Evolutionary conservation across 1,140 invertebrate species (phyloP).

Genomic region (Aphelinus atriplicis): DNA sequence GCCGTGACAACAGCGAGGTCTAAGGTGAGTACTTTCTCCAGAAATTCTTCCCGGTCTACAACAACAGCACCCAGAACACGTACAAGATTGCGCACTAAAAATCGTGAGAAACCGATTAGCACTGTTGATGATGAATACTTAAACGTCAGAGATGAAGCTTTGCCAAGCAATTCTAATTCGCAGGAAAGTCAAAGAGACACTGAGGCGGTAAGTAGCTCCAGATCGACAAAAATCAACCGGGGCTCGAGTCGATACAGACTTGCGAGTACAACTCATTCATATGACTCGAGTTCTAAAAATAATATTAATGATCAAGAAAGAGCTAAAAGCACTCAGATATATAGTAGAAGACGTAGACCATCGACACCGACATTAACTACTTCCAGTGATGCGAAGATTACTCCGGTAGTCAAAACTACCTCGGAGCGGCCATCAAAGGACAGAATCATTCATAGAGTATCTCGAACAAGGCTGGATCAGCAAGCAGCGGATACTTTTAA

Average conservation of each 20-base stretch:
- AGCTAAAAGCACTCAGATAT: neutral
- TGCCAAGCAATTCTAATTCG: conserved; percentile 33
- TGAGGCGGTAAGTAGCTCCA: conserved; percentile 45
- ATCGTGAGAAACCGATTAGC: conserved; percentile 52
- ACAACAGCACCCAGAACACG: conserved; percentile 49
- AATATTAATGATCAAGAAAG: conserved; percentile 24
- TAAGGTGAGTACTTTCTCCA: conserved; percentile 64
- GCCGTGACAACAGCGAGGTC: conserved; percentile 53
- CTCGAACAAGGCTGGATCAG: conserved; percentile 35
- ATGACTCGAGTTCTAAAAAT: conserved; percentile 16
- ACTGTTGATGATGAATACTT: conserved; percentile 37
- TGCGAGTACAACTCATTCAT: conserved; percentile 34
- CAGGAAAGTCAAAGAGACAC: conserved; percentile 35
- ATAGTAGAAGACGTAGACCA: conserved; percentile 35
- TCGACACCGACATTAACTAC: conserved; percentile 13
- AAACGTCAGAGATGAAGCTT: conserved; percentile 31
- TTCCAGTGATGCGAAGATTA: conserved; percentile 43
- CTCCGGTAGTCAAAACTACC: conserved; percentile 46
- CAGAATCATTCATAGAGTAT: conserved; percentile 34
- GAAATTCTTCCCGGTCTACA: conserved; percentile 62
- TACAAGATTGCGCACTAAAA: conserved; percentile 42
- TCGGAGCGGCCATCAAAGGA: conserved; percentile 35
- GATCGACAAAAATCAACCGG: conserved; percentile 45
- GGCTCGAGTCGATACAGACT: conserved; percentile 55
- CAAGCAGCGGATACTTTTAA: conserved; percentile 19